Conservation (phyloP, 2,113 vertebrate species). For the Micronisus gabar region DNA sequence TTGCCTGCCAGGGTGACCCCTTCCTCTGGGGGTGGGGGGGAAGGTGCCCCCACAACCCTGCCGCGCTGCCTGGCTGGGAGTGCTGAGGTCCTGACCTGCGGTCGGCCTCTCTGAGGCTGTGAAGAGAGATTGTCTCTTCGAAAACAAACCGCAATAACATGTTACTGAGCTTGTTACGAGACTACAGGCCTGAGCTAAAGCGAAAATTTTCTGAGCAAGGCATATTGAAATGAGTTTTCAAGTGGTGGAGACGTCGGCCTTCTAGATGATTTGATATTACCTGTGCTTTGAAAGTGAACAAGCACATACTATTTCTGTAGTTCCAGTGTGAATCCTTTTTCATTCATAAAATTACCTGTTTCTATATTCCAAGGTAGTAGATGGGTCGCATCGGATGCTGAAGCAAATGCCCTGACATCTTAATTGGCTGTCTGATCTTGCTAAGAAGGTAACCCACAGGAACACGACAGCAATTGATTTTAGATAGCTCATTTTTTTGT, state of each 20-base stretch:
- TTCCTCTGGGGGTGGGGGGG: neutral
- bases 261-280: neutral
- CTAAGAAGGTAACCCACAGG: neutral
- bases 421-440: neutral
- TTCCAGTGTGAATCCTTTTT: neutral
- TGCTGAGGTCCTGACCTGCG: neutral
- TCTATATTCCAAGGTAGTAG: neutral
- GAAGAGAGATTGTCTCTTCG: neutral
- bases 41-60: neutral
- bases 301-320: neutral
- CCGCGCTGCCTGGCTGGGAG: neutral
- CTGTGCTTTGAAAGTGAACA: neutral
- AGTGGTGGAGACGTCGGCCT: neutral
- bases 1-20: neutral
- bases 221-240: neutral
- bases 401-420: neutral
- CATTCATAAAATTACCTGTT: neutral
- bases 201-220: neutral
- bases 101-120: neutral
- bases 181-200: neutral
- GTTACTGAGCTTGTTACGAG: neutral
- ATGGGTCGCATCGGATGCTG: neutral
- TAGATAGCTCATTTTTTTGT: neutral
- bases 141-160: neutral
- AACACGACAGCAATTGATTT: conserved; percentile 7